Evolutionary conservation across 92 coral and sea anemone species (phyloP), one percentile per base, ranked within the genome.

Genomic region (Umimayanthus chanpuru): DNA sequence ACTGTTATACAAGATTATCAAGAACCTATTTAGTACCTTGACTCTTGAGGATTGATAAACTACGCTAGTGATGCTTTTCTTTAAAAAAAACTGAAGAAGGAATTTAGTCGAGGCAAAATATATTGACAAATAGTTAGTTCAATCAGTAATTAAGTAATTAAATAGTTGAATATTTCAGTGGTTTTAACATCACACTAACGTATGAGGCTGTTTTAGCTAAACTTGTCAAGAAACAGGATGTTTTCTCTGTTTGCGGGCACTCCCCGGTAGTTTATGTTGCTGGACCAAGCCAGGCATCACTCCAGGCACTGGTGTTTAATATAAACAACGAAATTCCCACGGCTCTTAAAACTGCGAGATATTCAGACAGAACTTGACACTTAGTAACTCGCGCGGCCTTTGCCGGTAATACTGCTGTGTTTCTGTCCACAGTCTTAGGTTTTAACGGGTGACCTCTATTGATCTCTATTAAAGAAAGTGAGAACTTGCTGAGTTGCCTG

Each of bases 281-380:
- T 38, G 30, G 11, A 64, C 41, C 76, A 32, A 23, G 38, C 76
- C 41, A 58, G 40, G 43, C 23, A 8, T 30, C 28, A 80, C 84
- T 80, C 26, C 72, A 32, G 84, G 84, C 84, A 70, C 25, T 21
- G n/a, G 8, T 39, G 26, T 26, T 70, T 26, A 83, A 44, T 70
- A 68, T 83, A 83, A 28, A 83, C 87, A 83, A 47, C 44, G 25
- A 20, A n/a, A 12, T 83, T 83, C 87, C 87, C 87, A 83, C 87
- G 87, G 79, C 68, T 83, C 87, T 83, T 72, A 82, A 82, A 82
- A 66, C 66, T 82, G 39, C 30, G 25, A 25, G 26, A 68, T 83
- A 70, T 83, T 72, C 77, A 83, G 79, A 83, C 61, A 83, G 41
- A 83, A 83, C 7, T 44, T 29, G 87, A 53, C 67, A 47, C 66